These are phyloP conservation scores for Synanthedon myopaeformis DNA, from an alignment of 2,888 invertebrate species.

Conservation along the genomic window DNA sequence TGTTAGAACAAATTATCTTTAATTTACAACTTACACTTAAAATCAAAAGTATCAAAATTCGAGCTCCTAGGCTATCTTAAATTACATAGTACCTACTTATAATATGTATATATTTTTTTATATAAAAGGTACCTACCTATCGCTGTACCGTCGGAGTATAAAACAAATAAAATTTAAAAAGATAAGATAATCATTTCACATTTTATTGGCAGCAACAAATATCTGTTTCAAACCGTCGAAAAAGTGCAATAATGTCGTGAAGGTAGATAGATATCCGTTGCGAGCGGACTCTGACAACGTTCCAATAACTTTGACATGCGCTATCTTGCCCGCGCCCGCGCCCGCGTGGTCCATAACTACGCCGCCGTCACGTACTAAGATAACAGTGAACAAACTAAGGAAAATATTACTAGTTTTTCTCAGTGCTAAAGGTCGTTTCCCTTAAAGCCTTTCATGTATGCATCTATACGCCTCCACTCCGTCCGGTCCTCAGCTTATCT, in stretches of 20 bases:
- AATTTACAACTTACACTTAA: too few species aligned
- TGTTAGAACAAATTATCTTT: too few species aligned
- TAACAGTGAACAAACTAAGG: not conserved
- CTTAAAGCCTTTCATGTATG: too few species aligned
- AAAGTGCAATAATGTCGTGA: conserved; percentile 22
- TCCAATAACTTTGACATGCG: conserved; percentile 60
- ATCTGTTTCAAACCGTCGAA: conserved; percentile 18
- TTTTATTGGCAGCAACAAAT: conserved; percentile 15
- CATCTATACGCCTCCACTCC: too few species aligned
- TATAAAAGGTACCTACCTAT: too few species aligned
- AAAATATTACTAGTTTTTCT: too few species aligned
- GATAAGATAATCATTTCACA: not conserved
- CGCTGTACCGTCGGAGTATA: not conserved
- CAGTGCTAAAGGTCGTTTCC: too few species aligned
- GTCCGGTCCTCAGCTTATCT: too few species aligned
- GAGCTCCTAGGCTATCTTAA: too few species aligned
- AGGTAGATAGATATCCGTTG: conserved; percentile 46
- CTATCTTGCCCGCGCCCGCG: conserved; percentile 27
- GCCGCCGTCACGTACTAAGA: conserved; percentile 11
- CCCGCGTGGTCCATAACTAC: conserved; percentile 12
- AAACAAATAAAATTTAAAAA: not conserved
- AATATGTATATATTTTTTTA: too few species aligned
- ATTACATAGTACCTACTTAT: too few species aligned
- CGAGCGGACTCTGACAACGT: conserved; percentile 56
- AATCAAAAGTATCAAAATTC: too few species aligned